Conservation (phyloP, 2,888 invertebrate species). For the Drosophila infuscata region DNA sequence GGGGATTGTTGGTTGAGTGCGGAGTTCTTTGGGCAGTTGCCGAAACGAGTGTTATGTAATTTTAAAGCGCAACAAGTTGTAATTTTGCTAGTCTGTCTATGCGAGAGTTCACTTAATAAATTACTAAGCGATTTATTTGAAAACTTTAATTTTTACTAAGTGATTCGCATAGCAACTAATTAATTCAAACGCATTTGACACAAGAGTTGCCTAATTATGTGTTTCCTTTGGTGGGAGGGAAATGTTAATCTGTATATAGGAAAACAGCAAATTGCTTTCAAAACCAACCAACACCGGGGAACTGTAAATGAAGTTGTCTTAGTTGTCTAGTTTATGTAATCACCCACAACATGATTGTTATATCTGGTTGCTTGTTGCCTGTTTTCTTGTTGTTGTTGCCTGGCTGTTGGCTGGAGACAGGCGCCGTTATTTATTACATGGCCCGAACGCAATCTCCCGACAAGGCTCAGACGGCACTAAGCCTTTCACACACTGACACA, state of each 20-base stretch:
- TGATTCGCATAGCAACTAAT: slow-evolving; percentile 33
- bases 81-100: slow-evolving; percentile 42
- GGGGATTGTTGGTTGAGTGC: slow-evolving; percentile 31
- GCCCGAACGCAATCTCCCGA: slow-evolving; percentile 41
- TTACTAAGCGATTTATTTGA: slow-evolving; percentile 59
- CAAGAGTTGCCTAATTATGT: slow-evolving; percentile 52
- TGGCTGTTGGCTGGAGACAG: slow-evolving; percentile 35
- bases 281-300: slow-evolving; percentile 52
- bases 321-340: slow-evolving; percentile 73
- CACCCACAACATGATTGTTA: slow-evolving; percentile 79
- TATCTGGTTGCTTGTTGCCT: slow-evolving; percentile 38
- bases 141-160: slow-evolving; percentile 1
- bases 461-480: slow-evolving; percentile 21
- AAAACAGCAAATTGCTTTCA: slow-evolving; percentile 75
- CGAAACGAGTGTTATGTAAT: slow-evolving; percentile 60
- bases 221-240: background rate
- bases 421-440: slow-evolving; percentile 56
- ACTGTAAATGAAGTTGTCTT: slow-evolving; percentile 71
- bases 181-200: slow-evolving; percentile 17
- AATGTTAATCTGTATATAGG: slow-evolving; percentile 22
- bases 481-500: slow-evolving; percentile 45
- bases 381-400: slow-evolving; percentile 1
- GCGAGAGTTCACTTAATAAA: slow-evolving; percentile 69
- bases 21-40: slow-evolving; percentile 56
- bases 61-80: slow-evolving; percentile 47